Conservation (phyloP, 2,888 invertebrate species). For the Sussaba pulchella region DNA sequence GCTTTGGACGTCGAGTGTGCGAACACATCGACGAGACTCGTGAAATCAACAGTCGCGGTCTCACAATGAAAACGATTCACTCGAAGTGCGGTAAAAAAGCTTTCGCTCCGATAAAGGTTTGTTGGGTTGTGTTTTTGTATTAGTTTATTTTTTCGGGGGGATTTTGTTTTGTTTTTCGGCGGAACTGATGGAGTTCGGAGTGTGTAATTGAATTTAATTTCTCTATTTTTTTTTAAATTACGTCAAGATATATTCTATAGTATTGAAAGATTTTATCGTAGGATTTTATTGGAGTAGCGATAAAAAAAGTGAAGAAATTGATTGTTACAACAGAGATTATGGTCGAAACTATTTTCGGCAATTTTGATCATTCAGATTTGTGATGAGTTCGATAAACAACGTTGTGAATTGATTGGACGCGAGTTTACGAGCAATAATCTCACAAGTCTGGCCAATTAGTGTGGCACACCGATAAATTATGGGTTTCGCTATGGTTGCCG, state of each 20-base stretch:
- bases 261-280: constrained; percentile 20
- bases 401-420: constrained; percentile 68
- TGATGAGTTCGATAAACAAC: constrained; percentile 61
- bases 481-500: constrained; percentile 65
- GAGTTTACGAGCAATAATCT: constrained; percentile 45
- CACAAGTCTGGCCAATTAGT: constrained; percentile 74
- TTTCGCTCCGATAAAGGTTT: not conserved
- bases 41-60: constrained; percentile 25
- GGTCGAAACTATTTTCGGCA: constrained; percentile 4
- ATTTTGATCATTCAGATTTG: constrained; percentile 60
- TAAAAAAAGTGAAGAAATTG: too few species aligned
- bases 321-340: constrained; percentile 4
- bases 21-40: constrained; percentile 24
- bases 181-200: too few species aligned
- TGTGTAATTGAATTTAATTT: too few species aligned
- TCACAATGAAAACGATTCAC: constrained; percentile 33
- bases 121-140: not conserved
- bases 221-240: too few species aligned
- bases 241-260: too few species aligned
- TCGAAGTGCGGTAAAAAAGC: not conserved
- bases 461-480: constrained; percentile 72
- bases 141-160: not conserved
- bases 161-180: too few species aligned
- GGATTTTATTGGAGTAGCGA: constrained; percentile 1
- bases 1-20: constrained; percentile 9